Conservation (phyloP, 2,888 invertebrate species). For the Caenorhabditis afra region DNA sequence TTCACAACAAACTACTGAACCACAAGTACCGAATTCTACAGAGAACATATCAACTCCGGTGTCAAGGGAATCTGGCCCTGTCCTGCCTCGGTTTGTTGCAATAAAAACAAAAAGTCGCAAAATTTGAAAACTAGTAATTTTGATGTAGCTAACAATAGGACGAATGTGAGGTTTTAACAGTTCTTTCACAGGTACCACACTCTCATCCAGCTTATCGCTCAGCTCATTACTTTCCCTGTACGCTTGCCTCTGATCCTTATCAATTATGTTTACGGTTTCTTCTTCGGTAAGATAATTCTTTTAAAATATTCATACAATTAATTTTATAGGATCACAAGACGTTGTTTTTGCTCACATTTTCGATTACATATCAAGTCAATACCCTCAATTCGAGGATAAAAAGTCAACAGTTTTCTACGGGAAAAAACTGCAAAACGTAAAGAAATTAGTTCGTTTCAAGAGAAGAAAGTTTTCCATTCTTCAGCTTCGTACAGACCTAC, state of each 20-base stretch:
- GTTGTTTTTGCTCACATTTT: slow-evolving; percentile 30
- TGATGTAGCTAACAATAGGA: no score
- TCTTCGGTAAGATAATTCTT: slow-evolving; percentile 30
- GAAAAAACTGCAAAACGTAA: slow-evolving; percentile 22
- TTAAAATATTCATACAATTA: no score
- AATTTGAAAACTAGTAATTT: no score
- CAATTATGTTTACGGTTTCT: slow-evolving; percentile 30
- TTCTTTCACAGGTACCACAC: slow-evolving; percentile 30
- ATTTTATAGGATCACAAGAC: background rate
- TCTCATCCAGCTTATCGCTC: slow-evolving; percentile 33
- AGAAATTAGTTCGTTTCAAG: background rate
- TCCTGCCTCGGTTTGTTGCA: slow-evolving; percentile 20
- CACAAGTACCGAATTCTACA: background rate
- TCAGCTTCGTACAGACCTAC: slow-evolving; percentile 36
- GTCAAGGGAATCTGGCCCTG: background rate
- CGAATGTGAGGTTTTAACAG: background rate
- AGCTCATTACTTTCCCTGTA: slow-evolving; percentile 48
- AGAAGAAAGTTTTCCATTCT: slow-evolving; percentile 4
- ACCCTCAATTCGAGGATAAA: slow-evolving; percentile 8
- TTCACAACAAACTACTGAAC: background rate
- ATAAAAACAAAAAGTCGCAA: background rate
- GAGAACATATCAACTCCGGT: background rate
- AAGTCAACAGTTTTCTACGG: slow-evolving; percentile 25
- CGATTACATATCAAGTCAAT: slow-evolving; percentile 23
- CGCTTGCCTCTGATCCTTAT: slow-evolving; percentile 39